These are phyloP conservation scores for Cinclus cinclus DNA, from an alignment of 2,113 vertebrate species.

Conservation along the genomic window DNA sequence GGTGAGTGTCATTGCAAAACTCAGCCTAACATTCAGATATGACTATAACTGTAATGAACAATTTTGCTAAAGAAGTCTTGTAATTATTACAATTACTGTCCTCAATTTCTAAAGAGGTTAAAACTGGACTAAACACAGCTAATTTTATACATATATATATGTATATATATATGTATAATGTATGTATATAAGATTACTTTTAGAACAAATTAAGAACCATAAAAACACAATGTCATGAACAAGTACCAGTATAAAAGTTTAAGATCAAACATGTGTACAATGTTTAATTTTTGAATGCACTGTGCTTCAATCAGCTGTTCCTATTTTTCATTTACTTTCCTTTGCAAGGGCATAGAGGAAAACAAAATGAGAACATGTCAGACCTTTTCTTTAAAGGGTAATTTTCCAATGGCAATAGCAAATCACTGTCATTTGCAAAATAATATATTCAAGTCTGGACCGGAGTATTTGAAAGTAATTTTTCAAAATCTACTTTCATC, in stretches of 20 bases:
- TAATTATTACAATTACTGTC: neutral
- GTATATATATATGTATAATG: neutral
- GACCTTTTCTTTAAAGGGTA: neutral
- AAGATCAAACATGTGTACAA: neutral
- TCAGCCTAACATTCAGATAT: neutral
- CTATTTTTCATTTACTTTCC: slow-evolving; percentile 7
- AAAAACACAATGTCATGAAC: neutral
- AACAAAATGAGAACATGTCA: neutral
- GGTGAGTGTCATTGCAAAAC: neutral
- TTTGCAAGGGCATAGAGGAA: neutral
- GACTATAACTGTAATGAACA: neutral
- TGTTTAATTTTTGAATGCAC: neutral
- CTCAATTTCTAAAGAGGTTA: neutral
- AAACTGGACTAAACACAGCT: neutral
- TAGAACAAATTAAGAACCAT: neutral
- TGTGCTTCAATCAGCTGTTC: neutral
- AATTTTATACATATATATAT: neutral
- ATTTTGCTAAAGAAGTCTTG: neutral
- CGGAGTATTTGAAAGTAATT: neutral
- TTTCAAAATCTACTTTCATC: neutral
- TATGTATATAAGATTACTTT: neutral
- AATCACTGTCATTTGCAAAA: neutral
- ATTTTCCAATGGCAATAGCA: neutral
- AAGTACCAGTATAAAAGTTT: neutral
- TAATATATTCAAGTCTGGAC: neutral